Evolutionary conservation across 2,888 invertebrate species (phyloP).

Genomic region (Trissolcus brochymenae): DNA sequence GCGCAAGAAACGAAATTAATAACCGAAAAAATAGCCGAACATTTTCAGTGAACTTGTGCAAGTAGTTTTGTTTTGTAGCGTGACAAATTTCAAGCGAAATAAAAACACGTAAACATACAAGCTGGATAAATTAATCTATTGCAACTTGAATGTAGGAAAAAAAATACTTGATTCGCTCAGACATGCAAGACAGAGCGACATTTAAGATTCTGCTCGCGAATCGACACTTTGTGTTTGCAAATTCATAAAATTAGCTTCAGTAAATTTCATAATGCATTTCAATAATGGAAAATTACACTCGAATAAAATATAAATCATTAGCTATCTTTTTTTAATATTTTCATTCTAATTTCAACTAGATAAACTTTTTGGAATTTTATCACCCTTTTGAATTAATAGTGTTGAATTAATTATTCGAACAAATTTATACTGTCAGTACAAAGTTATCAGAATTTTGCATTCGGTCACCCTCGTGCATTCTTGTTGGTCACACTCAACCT

Average conservation of each 20-base stretch:
- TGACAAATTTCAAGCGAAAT: constrained; percentile 1
- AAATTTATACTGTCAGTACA: background rate
- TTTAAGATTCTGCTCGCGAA: no score
- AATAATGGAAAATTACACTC: no score
- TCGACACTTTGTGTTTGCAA: no score
- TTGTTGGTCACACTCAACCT: constrained; percentile 1
- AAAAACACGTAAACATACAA: background rate
- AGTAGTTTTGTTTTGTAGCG: background rate
- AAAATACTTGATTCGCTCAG: background rate
- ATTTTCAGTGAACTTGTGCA: background rate
- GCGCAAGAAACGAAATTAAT: constrained; percentile 3
- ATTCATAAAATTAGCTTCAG: no score
- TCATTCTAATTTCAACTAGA: no score
- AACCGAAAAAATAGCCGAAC: constrained; percentile 1
- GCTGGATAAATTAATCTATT: background rate
- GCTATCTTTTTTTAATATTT: no score
- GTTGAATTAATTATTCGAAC: background rate
- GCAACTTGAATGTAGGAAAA: background rate
- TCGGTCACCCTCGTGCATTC: background rate
- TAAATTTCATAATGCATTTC: no score
- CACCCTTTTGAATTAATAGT: no score
- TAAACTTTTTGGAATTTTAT: no score
- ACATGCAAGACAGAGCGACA: no score
- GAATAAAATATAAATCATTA: no score
- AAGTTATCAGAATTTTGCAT: background rate